These are phyloP conservation scores for Pyrgus malvae DNA, from an alignment of 2,888 invertebrate genomes.

Conservation along the genomic window DNA sequence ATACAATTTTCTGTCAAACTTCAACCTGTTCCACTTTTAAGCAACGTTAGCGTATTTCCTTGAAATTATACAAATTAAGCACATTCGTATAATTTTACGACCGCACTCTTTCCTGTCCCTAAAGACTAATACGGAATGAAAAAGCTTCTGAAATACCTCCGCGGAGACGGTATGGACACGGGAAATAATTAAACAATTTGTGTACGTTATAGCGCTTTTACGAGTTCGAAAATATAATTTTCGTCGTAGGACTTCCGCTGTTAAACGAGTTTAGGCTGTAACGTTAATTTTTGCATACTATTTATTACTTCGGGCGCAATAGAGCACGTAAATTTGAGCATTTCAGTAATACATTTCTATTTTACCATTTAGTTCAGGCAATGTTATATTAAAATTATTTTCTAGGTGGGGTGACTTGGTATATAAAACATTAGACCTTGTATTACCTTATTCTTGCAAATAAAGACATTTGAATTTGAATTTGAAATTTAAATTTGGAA, in stretches of 20 bases:
- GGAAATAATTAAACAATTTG: slow-evolving; percentile 23
- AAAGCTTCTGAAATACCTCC: not conserved
- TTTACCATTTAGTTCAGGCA: no score
- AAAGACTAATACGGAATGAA: slow-evolving; percentile 12
- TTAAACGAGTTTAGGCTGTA: slow-evolving; percentile 20
- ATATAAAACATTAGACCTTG: no score
- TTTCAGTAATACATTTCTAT: no score
- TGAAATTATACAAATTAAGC: slow-evolving; percentile 24
- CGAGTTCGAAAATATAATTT: slow-evolving; percentile 24
- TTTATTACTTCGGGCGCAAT: slow-evolving; percentile 16
- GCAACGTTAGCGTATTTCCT: not conserved
- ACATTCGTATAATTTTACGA: slow-evolving; percentile 23
- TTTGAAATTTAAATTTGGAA: no score
- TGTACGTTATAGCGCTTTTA: slow-evolving; percentile 23
- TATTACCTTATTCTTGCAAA: no score
- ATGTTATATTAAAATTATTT: no score
- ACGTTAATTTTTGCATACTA: slow-evolving; percentile 22
- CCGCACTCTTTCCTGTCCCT: slow-evolving; percentile 14
- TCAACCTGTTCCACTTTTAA: not conserved
- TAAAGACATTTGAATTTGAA: no score
- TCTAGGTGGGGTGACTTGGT: no score
- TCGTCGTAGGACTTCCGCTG: slow-evolving; percentile 10
- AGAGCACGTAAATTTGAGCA: no score
- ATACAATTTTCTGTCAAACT: slow-evolving; percentile 8
- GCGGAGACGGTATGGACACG: slow-evolving; percentile 9